A percentile compares a stretch with the other conserved stretches of the same genome.
phyloP scores from a whole-genome alignment of 2,113 vertebrate genomes.

The Bos javanicus region DNA sequence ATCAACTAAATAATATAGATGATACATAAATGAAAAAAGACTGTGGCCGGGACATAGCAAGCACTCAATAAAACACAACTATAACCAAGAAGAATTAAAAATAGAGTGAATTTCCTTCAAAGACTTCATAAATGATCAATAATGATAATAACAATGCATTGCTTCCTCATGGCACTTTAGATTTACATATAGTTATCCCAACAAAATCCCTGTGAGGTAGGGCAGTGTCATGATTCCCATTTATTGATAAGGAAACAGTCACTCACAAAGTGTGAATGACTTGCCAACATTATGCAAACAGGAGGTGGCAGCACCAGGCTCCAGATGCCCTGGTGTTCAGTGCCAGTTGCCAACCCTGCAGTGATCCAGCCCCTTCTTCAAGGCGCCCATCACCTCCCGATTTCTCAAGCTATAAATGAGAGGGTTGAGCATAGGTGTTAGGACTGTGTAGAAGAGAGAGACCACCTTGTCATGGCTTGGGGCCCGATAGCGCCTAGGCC shows the following conservation, averaged over 20 bases:
- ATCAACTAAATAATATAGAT: not conserved
- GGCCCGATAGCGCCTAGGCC: not conserved
- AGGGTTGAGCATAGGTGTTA: constrained; percentile 70
- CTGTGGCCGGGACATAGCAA: not conserved
- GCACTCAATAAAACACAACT: not conserved
- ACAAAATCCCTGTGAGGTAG: not conserved
- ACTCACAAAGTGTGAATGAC: not conserved
- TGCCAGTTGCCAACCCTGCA: not conserved
- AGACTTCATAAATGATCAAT: not conserved
- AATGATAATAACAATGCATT: not conserved
- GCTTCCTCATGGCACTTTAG: not conserved
- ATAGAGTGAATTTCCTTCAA: not conserved
- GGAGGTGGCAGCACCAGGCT: not conserved
- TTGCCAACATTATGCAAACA: not conserved
- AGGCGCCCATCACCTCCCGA: constrained; percentile 58
- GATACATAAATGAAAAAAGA: not conserved
- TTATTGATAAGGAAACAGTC: not conserved
- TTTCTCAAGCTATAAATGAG: constrained; percentile 74
- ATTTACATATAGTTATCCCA: not conserved
- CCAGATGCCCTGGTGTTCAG: not conserved
- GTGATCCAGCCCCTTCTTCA: not conserved
- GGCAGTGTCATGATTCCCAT: not conserved
- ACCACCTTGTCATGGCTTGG: constrained; percentile 57
- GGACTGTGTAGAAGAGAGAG: constrained; percentile 52
- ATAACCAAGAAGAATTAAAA: not conserved